Evolutionary conservation across 2,888 invertebrate genomes (phyloP).

Genomic region (Stenolophus ochropezus): DNA sequence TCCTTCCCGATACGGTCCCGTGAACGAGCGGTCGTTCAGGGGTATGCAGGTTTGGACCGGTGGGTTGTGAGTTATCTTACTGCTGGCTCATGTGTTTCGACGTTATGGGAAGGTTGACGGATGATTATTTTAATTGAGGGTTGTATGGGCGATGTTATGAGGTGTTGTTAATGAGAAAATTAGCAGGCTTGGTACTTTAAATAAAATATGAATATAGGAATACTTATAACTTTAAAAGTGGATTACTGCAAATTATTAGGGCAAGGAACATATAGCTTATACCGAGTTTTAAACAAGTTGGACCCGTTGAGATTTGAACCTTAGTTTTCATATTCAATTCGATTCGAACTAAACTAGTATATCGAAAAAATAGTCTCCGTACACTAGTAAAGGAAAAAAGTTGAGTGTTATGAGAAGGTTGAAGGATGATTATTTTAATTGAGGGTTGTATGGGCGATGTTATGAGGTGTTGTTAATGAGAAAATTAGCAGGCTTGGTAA

Average conservation of each 20-base stretch:
- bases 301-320: no score
- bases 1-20: constrained; percentile 43
- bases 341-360: no score
- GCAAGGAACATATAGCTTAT: no score
- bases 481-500: background rate
- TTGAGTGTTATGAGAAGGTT: no score
- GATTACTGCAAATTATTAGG: no score
- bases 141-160: background rate
- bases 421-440: background rate
- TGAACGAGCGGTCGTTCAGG: background rate
- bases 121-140: background rate
- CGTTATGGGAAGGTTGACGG: background rate
- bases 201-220: background rate
- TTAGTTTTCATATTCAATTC: no score
- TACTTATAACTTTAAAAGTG: no score
- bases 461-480: background rate
- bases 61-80: background rate
- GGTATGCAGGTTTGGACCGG: background rate
- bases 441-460: background rate
- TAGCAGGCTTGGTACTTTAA: background rate
- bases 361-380: no score
- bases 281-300: no score
- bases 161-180: background rate
- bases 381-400: no score
- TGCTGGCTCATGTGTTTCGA: background rate